A percentile compares a stretch with the other conserved stretches of the same genome.
These are phyloP conservation scores for Sinotaia quadrata DNA, from an alignment of 2,888 invertebrate genomes.

Conservation along the genomic window DNA sequence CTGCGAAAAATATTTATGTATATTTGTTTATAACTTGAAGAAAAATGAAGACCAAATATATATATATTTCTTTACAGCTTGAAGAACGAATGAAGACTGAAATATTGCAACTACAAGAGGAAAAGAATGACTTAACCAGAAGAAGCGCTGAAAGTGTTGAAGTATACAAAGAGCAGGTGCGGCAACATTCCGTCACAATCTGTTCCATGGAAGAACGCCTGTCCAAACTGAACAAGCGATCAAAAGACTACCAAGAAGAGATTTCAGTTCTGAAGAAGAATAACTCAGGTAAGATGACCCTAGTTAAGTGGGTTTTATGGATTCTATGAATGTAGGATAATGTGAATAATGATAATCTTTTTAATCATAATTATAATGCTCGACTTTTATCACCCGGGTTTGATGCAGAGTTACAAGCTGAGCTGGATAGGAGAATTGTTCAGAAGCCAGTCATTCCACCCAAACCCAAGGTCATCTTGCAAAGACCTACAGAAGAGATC, in stretches of 20 bases:
- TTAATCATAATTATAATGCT: neutral
- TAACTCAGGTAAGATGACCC: constrained; percentile 48
- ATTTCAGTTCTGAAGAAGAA: constrained; percentile 53
- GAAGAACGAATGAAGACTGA: constrained; percentile 17
- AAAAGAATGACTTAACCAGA: constrained; percentile 46
- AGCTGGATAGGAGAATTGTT: constrained; percentile 26
- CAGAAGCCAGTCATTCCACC: constrained; percentile 60
- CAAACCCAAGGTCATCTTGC: constrained; percentile 67
- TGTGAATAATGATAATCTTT: neutral
- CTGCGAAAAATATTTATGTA: no score
- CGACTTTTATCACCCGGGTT: neutral
- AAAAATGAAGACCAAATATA: neutral
- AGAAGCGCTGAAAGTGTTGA: constrained; percentile 53
- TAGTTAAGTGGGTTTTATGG: neutral
- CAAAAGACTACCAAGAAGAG: constrained; percentile 65
- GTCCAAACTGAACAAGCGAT: constrained; percentile 65
- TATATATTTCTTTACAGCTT: constrained; percentile 7
- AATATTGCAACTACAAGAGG: constrained; percentile 26
- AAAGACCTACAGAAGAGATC: constrained; percentile 64
- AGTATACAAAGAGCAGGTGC: constrained; percentile 68
- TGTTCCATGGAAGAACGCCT: constrained; percentile 70
- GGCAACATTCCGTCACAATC: constrained; percentile 71
- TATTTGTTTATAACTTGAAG: no score
- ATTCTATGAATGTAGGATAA: neutral
- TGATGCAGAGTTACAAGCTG: constrained; percentile 11